Evolutionary conservation across 2,888 invertebrate genomes (phyloP).

Genomic region (Drosophila austrosaltans): DNA sequence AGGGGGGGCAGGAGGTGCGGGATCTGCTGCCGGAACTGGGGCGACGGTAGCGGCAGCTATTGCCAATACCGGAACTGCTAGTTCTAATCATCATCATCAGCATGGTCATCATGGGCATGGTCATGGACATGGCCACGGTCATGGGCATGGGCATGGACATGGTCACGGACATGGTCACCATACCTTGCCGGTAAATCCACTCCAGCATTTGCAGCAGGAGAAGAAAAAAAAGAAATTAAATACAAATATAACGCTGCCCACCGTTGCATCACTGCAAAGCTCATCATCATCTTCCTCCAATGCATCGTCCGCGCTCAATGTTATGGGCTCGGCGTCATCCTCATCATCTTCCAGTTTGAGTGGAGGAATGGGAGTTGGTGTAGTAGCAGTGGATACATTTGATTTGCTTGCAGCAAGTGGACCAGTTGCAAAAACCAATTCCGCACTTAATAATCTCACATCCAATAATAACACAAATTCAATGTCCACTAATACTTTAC

Average conservation of each 20-base stretch:
- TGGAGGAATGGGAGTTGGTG: conserved; percentile 7
- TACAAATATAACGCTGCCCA: not conserved
- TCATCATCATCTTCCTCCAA: conserved; percentile 1
- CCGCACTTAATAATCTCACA: not conserved
- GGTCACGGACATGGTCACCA: conserved; percentile 1
- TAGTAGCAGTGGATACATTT: conserved; percentile 4
- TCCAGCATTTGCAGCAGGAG: not conserved
- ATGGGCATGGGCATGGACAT: conserved; percentile 24
- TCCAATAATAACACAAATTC: not conserved
- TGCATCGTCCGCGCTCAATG: not conserved
- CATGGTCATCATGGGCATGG: conserved; percentile 25
- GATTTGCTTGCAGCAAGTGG: conserved; percentile 5
- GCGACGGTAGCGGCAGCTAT: conserved; percentile 22
- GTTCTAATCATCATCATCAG: not conserved
- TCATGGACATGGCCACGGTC: conserved; percentile 30
- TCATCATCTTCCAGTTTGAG: not conserved
- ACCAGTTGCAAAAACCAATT: conserved; percentile 1
- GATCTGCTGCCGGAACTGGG: conserved; percentile 73
- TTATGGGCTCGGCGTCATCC: not conserved
- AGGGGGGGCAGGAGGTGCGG: conserved; percentile 85
- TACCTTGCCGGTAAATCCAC: not conserved
- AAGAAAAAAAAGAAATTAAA: conserved; percentile 8
- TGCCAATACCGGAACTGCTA: conserved; percentile 26
- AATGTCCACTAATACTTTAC: not conserved
- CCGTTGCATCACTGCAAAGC: not conserved